Percentiles rank a stretch among this genome's conserved stretches.
Evolutionary conservation across 2,113 vertebrate species (phyloP).

Genomic region (Neofelis nebulosa): DNA sequence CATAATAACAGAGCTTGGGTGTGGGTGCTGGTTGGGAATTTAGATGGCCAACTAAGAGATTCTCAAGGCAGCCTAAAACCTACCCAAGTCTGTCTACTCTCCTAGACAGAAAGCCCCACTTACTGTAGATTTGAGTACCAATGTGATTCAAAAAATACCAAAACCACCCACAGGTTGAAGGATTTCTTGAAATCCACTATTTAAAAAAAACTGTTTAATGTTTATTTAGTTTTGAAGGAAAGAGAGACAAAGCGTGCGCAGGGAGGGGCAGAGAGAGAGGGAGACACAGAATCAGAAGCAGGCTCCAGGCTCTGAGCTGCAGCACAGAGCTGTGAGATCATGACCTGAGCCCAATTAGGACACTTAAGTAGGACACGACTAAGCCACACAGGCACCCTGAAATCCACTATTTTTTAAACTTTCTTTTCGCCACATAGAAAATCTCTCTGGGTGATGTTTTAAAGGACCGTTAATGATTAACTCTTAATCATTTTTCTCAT

Average conservation of each 20-base stretch:
- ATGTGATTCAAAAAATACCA: not conserved
- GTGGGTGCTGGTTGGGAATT: not conserved
- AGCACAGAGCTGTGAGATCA: no score
- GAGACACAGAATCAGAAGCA: no score
- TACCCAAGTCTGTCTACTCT: not conserved
- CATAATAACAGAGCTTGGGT: not conserved
- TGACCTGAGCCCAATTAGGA: no score
- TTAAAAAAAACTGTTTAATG: no score
- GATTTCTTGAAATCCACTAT: not conserved
- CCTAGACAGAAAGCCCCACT: not conserved
- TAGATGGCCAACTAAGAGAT: not conserved
- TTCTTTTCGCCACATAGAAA: not conserved
- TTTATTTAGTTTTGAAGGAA: no score
- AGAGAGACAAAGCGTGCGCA: no score
- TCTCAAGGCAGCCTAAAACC: not conserved
- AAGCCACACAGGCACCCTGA: not conserved
- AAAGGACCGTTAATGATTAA: not conserved
- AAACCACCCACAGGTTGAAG: not conserved
- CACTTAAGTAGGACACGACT: no score
- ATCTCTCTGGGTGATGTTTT: not conserved
- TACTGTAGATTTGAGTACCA: not conserved
- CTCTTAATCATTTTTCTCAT: not conserved
- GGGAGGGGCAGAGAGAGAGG: no score
- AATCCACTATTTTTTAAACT: not conserved
- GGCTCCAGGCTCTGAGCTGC: no score